Percentiles rank a stretch among this genome's conserved stretches.
Evolutionary conservation across 2,888 invertebrate genomes (phyloP).

Genomic region (Lycocerus yunnanus): DNA sequence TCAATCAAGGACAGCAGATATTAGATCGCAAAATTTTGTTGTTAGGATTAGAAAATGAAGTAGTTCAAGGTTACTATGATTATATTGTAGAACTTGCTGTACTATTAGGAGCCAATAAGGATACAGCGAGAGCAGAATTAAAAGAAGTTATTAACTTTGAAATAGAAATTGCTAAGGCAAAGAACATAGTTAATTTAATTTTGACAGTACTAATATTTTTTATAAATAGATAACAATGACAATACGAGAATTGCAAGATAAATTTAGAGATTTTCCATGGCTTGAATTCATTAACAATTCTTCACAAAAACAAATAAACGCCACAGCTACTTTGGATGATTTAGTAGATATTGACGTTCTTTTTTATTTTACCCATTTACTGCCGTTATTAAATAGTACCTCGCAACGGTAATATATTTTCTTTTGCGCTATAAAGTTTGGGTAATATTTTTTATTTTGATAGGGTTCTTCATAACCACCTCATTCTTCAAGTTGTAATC

Average conservation of each 20-base stretch:
- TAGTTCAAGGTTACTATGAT: constrained; percentile 83
- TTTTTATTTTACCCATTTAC: constrained; percentile 74
- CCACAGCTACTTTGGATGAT: constrained; percentile 70
- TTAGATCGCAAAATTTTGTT: constrained; percentile 83
- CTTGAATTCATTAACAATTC: constrained; percentile 81
- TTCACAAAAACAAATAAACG: constrained; percentile 63
- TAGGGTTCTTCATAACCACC: constrained; percentile 59
- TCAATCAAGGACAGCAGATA: constrained; percentile 87
- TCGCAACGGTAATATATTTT: constrained; percentile 57
- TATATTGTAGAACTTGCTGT: constrained; percentile 88
- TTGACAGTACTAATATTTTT: neutral
- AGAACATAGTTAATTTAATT: neutral
- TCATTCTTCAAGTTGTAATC: constrained; percentile 58
- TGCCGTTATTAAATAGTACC: constrained; percentile 60
- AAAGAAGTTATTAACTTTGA: constrained; percentile 84
- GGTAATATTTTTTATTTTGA: neutral
- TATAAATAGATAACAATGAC: constrained; percentile 78
- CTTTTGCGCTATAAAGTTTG: neutral
- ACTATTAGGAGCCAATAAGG: constrained; percentile 79
- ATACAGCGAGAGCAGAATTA: constrained; percentile 71
- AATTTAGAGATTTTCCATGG: constrained; percentile 81
- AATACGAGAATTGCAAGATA: constrained; percentile 71
- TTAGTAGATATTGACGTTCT: constrained; percentile 84
- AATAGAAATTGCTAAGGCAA: constrained; percentile 86
- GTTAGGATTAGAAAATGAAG: constrained; percentile 79